Conservation (phyloP, 2,113 vertebrate species). For the Naja naja region DNA sequence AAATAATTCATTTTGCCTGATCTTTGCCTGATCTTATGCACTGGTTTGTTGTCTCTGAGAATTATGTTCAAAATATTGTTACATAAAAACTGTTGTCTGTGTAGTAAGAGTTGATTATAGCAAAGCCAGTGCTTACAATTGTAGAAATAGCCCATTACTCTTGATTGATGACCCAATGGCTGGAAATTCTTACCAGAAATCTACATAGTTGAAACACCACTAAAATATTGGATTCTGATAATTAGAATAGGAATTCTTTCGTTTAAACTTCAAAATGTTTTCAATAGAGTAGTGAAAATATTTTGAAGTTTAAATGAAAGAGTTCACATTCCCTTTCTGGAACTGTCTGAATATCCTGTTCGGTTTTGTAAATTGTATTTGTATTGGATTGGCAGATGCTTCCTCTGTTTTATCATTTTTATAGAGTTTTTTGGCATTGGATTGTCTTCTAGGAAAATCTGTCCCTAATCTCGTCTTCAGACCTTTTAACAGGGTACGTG, state of each 20-base stretch:
- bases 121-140: constrained; percentile 48
- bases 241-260: constrained; percentile 22
- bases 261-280: background rate
- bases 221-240: constrained; percentile 1
- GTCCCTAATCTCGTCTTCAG: background rate
- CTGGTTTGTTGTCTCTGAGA: background rate
- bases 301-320: constrained; percentile 1
- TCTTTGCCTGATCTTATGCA: background rate
- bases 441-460: background rate
- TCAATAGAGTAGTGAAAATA: constrained; percentile 1
- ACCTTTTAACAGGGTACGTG: background rate
- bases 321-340: background rate
- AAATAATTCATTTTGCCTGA: background rate
- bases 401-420: background rate
- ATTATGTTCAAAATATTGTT: background rate
- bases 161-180: constrained; percentile 37
- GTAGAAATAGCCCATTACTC: constrained; percentile 30
- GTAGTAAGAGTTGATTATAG: constrained; percentile 23
- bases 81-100: constrained; percentile 4
- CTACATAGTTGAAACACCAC: constrained; percentile 35
- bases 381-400: too few relatives aligned
- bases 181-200: constrained; percentile 49
- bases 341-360: background rate
- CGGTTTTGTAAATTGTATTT: background rate
- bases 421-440: background rate